Percentiles rank a stretch among this genome's conserved stretches.
Conservation (phyloP, 2,797 vertebrate species). For the Poecilia gillii region DNA sequence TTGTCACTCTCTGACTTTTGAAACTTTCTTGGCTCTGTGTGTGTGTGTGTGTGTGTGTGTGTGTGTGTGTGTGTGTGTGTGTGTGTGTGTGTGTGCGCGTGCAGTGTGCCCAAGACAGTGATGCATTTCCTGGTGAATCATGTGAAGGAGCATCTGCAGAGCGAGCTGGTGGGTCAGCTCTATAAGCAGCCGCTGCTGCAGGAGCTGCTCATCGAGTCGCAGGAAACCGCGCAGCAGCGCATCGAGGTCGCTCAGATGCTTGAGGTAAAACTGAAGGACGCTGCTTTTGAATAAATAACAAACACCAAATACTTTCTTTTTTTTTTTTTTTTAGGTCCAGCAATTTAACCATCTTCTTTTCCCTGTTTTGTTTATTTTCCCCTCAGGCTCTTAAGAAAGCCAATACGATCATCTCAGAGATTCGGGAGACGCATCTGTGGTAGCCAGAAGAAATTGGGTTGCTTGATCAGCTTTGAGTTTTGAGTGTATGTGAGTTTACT, state of each 20-base stretch:
- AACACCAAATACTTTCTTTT: constrained; percentile 3
- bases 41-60: background rate
- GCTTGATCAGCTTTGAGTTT: constrained; percentile 43
- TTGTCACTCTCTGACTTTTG: constrained; percentile 22
- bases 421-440: constrained; percentile 88
- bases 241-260: constrained; percentile 85
- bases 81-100: background rate
- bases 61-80: background rate
- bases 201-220: constrained; percentile 85
- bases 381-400: constrained; percentile 85
- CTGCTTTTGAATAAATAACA: background rate
- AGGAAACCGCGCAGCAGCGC: constrained; percentile 86
- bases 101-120: constrained; percentile 87
- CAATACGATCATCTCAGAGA: constrained; percentile 87
- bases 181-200: constrained; percentile 83
- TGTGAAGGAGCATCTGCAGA: constrained; percentile 88
- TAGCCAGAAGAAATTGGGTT: constrained; percentile 69
- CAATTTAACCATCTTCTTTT: constrained; percentile 22
- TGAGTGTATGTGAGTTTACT: constrained; percentile 65
- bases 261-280: constrained; percentile 69
- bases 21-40: constrained; percentile 14
- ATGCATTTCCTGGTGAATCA: constrained; percentile 90
- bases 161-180: constrained; percentile 87
- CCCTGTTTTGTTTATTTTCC: background rate
- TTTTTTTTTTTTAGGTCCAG: background rate